Percentiles rank a stretch among this genome's conserved stretches.
phyloP scores from a whole-genome alignment of 2,113 vertebrate species.

The Muntiacus muntjak region DNA sequence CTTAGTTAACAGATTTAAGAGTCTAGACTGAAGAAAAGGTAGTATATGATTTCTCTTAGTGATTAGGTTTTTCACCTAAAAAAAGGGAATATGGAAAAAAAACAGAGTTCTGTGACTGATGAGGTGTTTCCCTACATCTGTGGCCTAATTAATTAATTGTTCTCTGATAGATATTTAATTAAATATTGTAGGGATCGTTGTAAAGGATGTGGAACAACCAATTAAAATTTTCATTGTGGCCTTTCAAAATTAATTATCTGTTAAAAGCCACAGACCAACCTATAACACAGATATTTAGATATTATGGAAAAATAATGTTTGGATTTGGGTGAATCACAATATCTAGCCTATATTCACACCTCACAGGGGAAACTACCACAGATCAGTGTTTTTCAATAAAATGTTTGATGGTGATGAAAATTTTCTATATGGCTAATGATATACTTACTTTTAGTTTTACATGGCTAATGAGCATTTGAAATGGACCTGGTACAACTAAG shows the following conservation, averaged over 20 bases:
- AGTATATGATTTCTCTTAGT: background rate
- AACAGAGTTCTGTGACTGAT: background rate
- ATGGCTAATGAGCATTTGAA: background rate
- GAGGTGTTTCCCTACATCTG: slow-evolving; percentile 9
- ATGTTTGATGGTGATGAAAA: background rate
- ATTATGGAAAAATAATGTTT: background rate
- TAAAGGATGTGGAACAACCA: slow-evolving; percentile 62
- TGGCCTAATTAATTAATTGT: slow-evolving; percentile 63
- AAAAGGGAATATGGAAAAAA: background rate
- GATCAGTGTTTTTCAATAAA: background rate
- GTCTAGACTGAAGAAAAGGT: background rate
- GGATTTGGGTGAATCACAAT: background rate
- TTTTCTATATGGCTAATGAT: background rate
- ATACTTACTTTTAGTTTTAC: background rate
- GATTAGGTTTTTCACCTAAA: background rate
- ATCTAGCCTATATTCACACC: background rate
- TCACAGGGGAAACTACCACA: background rate
- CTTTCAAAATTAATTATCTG: slow-evolving; percentile 64
- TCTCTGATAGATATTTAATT: slow-evolving; percentile 72
- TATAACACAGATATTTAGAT: background rate
- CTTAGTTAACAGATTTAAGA: background rate
- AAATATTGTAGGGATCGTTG: slow-evolving; percentile 16
- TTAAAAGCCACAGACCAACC: slow-evolving; percentile 56
- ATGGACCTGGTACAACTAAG: background rate
- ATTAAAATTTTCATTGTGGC: slow-evolving; percentile 58